These are phyloP conservation scores for Sarcophaga peregrina DNA, from an alignment of 1,140 invertebrate species.

Conservation along the genomic window DNA sequence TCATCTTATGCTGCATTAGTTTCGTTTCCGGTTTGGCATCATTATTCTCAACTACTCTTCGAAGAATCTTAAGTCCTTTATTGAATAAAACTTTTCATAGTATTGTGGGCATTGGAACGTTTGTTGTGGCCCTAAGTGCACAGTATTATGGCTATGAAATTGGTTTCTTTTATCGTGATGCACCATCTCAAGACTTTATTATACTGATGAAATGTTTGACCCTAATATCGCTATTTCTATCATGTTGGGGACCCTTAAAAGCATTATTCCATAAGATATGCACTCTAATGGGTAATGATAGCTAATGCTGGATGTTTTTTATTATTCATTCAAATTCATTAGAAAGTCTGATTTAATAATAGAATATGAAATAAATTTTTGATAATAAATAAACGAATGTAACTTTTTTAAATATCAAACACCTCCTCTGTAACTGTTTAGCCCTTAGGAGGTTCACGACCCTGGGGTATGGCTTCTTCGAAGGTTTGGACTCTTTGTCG, in stretches of 20 bases:
- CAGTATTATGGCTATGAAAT: slow-evolving; percentile 64
- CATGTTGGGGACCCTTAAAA: slow-evolving; percentile 57
- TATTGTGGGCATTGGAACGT: slow-evolving; percentile 56
- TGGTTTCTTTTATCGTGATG: slow-evolving; percentile 54
- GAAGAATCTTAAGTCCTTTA: slow-evolving; percentile 54
- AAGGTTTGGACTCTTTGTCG: too few species aligned
- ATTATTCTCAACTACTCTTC: slow-evolving; percentile 55
- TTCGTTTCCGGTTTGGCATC: slow-evolving; percentile 58
- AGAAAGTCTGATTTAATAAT: too few species aligned
- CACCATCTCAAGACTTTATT: slow-evolving; percentile 50
- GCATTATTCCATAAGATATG: slow-evolving; percentile 51
- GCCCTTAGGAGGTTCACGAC: too few species aligned
- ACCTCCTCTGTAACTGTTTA: too few species aligned
- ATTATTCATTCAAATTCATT: too few species aligned
- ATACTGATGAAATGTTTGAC: slow-evolving; percentile 58
- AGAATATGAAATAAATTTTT: too few species aligned
- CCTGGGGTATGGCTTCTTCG: too few species aligned
- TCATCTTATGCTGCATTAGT: slow-evolving; percentile 53
- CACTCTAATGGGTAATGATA: too few species aligned
- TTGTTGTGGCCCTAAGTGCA: slow-evolving; percentile 55
- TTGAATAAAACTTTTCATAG: slow-evolving; percentile 62
- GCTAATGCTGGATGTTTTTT: too few species aligned
- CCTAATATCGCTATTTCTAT: slow-evolving; percentile 54
- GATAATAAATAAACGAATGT: too few species aligned
- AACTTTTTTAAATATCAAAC: too few species aligned